These are phyloP conservation scores for Melierax canorus DNA, from an alignment of 2,113 vertebrate genomes.

Conservation along the genomic window DNA sequence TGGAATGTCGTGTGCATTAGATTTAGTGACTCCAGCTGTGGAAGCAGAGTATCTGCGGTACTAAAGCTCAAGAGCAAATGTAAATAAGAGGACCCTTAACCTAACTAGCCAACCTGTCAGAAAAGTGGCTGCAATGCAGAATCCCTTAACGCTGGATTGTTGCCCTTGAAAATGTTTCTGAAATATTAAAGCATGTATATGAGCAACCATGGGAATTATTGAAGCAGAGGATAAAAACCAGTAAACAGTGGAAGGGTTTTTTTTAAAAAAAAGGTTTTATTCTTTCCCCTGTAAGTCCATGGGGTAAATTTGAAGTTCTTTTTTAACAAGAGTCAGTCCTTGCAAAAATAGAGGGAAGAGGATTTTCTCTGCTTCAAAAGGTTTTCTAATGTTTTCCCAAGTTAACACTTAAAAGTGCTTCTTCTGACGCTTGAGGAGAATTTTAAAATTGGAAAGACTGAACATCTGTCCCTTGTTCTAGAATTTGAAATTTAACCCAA, in stretches of 20 bases:
- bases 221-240: constrained; percentile 45
- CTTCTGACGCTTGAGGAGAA: constrained; percentile 55
- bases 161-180: constrained; percentile 69
- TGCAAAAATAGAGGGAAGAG: constrained; percentile 49
- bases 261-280: constrained; percentile 4
- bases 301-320: constrained; percentile 69
- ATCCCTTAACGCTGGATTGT: constrained; percentile 1
- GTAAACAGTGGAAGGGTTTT: constrained; percentile 40
- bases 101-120: constrained; percentile 28
- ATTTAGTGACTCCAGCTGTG: background rate
- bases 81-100: constrained; percentile 45
- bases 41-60: background rate
- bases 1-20: background rate
- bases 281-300: constrained; percentile 45
- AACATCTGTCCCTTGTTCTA: constrained; percentile 11
- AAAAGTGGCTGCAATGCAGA: constrained; percentile 27
- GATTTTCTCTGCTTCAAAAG: constrained; percentile 71
- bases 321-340: constrained; percentile 50
- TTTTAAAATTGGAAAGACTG: constrained; percentile 45
- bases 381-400: constrained; percentile 65
- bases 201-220: constrained; percentile 55
- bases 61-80: constrained; percentile 25
- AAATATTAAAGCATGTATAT: constrained; percentile 51
- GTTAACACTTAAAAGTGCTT: constrained; percentile 66
- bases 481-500: background rate